phyloP scores from a whole-genome alignment of 2,888 invertebrate species.

The Erebia aethiops region DNA sequence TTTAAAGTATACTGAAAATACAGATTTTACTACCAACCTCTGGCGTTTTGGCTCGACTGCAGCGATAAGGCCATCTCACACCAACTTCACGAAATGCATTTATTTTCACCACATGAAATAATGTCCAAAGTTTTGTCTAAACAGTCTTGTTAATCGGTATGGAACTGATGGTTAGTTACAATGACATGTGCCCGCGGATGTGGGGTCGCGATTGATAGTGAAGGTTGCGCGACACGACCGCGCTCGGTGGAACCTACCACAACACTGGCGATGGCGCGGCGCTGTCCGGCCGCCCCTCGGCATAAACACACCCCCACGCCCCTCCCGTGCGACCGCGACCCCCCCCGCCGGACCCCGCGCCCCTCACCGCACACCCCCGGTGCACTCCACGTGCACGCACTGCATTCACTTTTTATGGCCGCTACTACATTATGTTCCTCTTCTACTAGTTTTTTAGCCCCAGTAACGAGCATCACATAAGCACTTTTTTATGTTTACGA shows the following conservation, averaged over 20 bases:
- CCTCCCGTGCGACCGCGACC: constrained; percentile 49
- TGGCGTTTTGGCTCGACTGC: constrained; percentile 81
- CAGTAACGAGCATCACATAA: constrained; percentile 74
- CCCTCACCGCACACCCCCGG: constrained; percentile 43
- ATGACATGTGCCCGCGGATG: constrained; percentile 66
- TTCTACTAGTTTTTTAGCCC: constrained; percentile 75
- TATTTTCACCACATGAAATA: constrained; percentile 61
- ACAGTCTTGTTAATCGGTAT: constrained; percentile 41
- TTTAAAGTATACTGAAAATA: constrained; percentile 45
- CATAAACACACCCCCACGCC: constrained; percentile 77
- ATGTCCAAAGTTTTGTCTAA: constrained; percentile 25
- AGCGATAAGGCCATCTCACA: constrained; percentile 84
- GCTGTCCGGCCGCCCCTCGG: constrained; percentile 69
- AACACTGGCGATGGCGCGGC: constrained; percentile 79
- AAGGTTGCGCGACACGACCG: constrained; percentile 61
- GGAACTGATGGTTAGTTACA: constrained; percentile 4
- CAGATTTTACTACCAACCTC: constrained; percentile 68
- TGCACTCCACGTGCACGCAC: constrained; percentile 77
- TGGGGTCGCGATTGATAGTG: constrained; percentile 70
- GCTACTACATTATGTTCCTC: constrained; percentile 80
- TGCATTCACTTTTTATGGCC: constrained; percentile 79
- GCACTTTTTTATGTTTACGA: constrained; percentile 79
- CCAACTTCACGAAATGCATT: constrained; percentile 75
- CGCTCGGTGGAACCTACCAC: constrained; percentile 84
- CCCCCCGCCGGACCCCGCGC: constrained; percentile 36